Conservation (phyloP, 2,113 vertebrate species). For the Thunnus maccoyii region DNA sequence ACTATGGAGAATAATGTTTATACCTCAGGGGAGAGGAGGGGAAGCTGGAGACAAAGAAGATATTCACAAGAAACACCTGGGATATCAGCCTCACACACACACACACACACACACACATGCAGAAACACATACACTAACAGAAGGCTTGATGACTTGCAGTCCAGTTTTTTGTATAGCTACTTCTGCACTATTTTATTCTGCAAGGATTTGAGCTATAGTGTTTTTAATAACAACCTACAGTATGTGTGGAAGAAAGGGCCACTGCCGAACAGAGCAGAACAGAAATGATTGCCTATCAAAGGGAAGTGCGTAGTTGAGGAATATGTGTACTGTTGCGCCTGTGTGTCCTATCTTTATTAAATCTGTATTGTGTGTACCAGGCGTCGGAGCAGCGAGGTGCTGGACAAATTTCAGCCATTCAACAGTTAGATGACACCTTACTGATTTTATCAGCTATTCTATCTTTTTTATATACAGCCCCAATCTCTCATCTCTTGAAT, state of each 20-base stretch:
- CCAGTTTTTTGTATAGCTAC: not conserved
- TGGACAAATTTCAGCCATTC: slow-evolving; percentile 48
- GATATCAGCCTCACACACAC: not conserved
- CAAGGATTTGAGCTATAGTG: slow-evolving; percentile 22
- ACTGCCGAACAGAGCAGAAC: slow-evolving; percentile 36
- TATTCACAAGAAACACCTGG: slow-evolving; percentile 69
- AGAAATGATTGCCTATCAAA: slow-evolving; percentile 56
- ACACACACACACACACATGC: slow-evolving; percentile 30
- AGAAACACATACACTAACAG: slow-evolving; percentile 20
- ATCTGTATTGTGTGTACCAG: slow-evolving; percentile 53
- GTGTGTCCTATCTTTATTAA: slow-evolving; percentile 69
- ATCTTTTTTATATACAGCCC: slow-evolving; percentile 24
- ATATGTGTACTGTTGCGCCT: not conserved
- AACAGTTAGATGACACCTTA: slow-evolving; percentile 8
- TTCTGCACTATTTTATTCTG: slow-evolving; percentile 20
- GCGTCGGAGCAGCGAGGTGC: slow-evolving; percentile 17
- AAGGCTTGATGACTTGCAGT: slow-evolving; percentile 10
- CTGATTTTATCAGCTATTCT: slow-evolving; percentile 34
- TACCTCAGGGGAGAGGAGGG: slow-evolving; percentile 43
- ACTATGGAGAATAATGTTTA: slow-evolving; percentile 55
- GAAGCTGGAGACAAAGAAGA: slow-evolving; percentile 62
- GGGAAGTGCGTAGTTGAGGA: slow-evolving; percentile 43
- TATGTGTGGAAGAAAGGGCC: slow-evolving; percentile 19
- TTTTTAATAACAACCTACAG: slow-evolving; percentile 54
- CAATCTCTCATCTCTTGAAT: slow-evolving; percentile 48